Conservation (phyloP, 2,888 invertebrate species). For the Calameuta filiformis region DNA sequence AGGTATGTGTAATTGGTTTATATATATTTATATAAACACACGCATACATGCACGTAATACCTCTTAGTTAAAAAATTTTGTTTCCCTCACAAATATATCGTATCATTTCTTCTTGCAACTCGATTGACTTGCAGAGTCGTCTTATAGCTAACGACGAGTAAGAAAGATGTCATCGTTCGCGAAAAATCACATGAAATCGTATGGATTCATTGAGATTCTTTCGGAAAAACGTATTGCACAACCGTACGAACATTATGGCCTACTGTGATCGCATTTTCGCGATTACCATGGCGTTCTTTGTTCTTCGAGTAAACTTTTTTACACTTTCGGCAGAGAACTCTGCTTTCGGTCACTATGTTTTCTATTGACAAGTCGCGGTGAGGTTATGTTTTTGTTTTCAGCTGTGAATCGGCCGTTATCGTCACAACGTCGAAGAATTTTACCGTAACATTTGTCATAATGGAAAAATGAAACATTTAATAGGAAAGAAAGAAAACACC, state of each 20-base stretch:
- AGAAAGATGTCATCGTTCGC: neutral
- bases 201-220: neutral
- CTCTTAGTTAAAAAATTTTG: neutral
- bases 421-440: conserved; percentile 15
- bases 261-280: neutral
- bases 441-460: neutral
- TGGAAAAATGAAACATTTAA: neutral
- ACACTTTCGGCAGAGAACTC: no score
- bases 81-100: neutral
- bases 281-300: neutral
- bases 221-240: neutral
- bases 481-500: conserved; percentile 4
- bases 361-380: no score
- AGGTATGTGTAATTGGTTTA: neutral
- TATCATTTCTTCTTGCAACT: neutral
- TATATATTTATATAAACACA: neutral
- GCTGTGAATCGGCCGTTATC: neutral
- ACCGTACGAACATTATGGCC: neutral
- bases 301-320: no score
- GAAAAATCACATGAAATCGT: neutral
- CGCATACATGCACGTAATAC: neutral
- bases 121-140: neutral
- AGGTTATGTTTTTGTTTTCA: no score
- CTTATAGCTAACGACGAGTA: neutral
- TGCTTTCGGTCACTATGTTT: no score